phyloP scores from a whole-genome alignment of 1,140 invertebrate species.

The Akabosia matsudoensis region DNA sequence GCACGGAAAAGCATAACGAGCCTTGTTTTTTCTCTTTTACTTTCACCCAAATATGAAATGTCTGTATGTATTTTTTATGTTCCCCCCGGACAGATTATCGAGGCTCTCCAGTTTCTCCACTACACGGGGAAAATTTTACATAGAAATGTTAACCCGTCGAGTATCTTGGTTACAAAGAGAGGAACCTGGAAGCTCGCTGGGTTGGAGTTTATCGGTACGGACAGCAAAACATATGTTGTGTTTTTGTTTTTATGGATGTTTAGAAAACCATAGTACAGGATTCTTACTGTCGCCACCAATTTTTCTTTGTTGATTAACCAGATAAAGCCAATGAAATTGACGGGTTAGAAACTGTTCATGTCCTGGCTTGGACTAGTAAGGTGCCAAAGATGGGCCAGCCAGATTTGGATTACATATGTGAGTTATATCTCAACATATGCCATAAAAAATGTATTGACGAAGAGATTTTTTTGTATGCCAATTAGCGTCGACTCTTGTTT shows the following conservation, averaged over 20 bases:
- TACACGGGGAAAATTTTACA: constrained; percentile 79
- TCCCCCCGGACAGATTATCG: constrained; percentile 69
- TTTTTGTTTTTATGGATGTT: background rate
- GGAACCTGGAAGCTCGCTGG: constrained; percentile 96
- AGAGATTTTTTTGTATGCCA: too few species aligned
- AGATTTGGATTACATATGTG: constrained; percentile 85
- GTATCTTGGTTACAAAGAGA: constrained; percentile 56
- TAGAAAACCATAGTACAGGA: background rate
- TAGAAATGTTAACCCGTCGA: constrained; percentile 80
- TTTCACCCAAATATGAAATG: background rate
- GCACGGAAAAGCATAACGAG: too few species aligned
- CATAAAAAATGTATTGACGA: background rate
- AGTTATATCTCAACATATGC: constrained; percentile 50
- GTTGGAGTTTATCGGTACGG: constrained; percentile 82
- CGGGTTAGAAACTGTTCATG: constrained; percentile 65
- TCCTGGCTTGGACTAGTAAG: constrained; percentile 80
- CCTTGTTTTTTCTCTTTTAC: too few species aligned
- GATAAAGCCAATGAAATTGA: constrained; percentile 68
- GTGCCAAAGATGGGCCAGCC: constrained; percentile 89
- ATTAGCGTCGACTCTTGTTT: too few species aligned
- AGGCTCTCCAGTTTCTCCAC: constrained; percentile 89
- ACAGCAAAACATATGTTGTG: background rate
- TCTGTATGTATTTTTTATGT: background rate
- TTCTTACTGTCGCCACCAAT: background rate
- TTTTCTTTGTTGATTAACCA: constrained; percentile 49